A percentile compares a stretch with the other conserved stretches of the same genome.
Conservation (phyloP, 2,797 vertebrate species). For the Sphenodon punctatus region DNA sequence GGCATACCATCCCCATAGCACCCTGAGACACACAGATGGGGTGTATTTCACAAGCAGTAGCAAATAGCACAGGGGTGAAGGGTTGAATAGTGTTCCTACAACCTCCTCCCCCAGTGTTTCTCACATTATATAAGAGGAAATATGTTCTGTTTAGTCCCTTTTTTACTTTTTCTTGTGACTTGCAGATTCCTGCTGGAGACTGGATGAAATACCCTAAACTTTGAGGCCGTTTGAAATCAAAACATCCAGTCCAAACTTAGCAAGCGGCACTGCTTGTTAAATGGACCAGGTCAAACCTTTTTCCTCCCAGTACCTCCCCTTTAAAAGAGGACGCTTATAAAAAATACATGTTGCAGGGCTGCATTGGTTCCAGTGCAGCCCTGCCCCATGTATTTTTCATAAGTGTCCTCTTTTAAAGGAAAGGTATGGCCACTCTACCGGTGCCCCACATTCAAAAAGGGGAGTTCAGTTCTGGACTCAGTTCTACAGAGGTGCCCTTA, state of each 20-base stretch:
- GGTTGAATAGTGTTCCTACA: background rate
- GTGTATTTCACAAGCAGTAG: rapidly evolving
- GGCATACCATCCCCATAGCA: background rate
- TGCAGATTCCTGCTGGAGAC: rapidly evolving
- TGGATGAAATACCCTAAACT: background rate
- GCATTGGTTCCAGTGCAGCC: no score
- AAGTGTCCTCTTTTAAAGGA: no score
- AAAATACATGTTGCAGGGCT: no score
- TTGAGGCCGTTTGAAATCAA: rapidly evolving
- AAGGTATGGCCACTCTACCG: no score
- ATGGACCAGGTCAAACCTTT: background rate
- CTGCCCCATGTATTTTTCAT: no score
- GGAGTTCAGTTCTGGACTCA: no score
- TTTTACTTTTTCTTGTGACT: background rate
- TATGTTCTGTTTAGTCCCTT: background rate
- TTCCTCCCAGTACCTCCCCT: no score
- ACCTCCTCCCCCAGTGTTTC: background rate
- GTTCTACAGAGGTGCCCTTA: no score
- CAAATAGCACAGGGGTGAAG: background rate
- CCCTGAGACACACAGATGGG: background rate
- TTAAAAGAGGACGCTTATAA: no score
- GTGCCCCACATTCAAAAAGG: no score
- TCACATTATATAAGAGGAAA: slow-evolving; percentile 28
- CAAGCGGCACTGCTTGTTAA: background rate
- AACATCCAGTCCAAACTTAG: background rate